Percentiles rank a stretch among this genome's conserved stretches.
Conservation (phyloP, 1,140 invertebrate genomes). For the Linepithema humile region DNA sequence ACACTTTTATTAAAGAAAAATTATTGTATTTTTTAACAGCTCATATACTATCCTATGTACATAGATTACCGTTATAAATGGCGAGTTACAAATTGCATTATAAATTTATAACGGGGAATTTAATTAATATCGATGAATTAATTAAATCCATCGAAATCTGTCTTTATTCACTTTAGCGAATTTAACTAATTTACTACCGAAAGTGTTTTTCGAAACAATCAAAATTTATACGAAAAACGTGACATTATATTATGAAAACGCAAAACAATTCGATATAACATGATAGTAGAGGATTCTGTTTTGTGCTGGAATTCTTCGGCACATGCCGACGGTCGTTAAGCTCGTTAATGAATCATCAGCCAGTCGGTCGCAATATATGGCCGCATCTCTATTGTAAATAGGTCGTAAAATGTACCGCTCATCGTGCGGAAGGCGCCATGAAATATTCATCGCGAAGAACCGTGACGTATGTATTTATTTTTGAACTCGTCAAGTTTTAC, state of each 20-base stretch:
- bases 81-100: not conserved
- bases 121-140: constrained; percentile 5
- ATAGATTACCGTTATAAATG: not conserved
- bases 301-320: constrained; percentile 18
- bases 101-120: not conserved
- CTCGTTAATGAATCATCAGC: constrained; percentile 45
- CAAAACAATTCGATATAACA: not conserved
- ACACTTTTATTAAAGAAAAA: not conserved
- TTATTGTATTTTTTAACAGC: not conserved
- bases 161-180: not conserved
- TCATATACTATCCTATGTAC: not conserved
- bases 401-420: constrained; percentile 40
- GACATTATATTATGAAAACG: not conserved
- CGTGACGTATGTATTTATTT: constrained; percentile 39
- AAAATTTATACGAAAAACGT: not conserved
- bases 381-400: constrained; percentile 51
- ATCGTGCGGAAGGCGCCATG: constrained; percentile 21
- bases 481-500: not conserved
- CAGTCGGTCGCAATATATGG: constrained; percentile 1
- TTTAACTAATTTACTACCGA: constrained; percentile 11
- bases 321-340: constrained; percentile 26
- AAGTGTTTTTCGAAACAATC: not conserved
- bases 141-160: constrained; percentile 7
- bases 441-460: constrained; percentile 43
- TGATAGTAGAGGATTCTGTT: not conserved